Evolutionary conservation across 2,888 invertebrate species (phyloP), one percentile per base, ranked within the genome.

Genomic region (Oithona nana): DNA sequence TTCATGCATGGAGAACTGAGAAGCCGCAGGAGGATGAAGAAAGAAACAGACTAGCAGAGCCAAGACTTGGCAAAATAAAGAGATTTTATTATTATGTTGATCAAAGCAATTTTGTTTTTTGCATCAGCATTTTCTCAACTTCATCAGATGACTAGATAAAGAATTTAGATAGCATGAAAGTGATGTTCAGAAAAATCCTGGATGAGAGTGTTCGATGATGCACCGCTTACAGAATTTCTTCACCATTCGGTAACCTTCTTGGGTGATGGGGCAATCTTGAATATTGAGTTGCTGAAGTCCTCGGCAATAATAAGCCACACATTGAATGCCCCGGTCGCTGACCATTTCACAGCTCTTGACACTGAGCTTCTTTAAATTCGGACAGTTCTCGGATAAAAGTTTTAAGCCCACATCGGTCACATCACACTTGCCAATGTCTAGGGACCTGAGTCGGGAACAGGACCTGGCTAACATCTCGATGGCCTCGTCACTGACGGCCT

Each of bases 141-240:
- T n/a, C n/a, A n/a, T n/a, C n/a, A n/a, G n/a, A n/a, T n/a, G n/a
- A n/a, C n/a, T n/a, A n/a, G n/a, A n/a, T n/a, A n/a, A n/a, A n/a
- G n/a, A n/a, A n/a, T n/a, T n/a, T n/a, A n/a, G n/a, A n/a, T n/a
- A n/a, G n/a, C n/a, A n/a, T n/a, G n/a, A n/a, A n/a, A n/a, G n/a
- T n/a, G n/a, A n/a, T n/a, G 16, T 59, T 28, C 29, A 59, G 28
- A 49, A 59, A 26, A 59, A 57, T 16, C 49, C 49, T 28, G 92
- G 92, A 75, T 93, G 92, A 1, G 92, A 92, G 71, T 93, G 92
- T 72, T 93, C 92, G 67, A 93, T 92, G 66, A 92, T 84, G 74
- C 92, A 93, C 69, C 87, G 76, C 70, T 88, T 87, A 74, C 92
- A 93, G 71, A 87, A 89, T 71, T 86, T 87, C 73, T 90, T 90